Base-by-base conservation (phyloP, 2,113 vertebrate species). In the Apteryx owenii region DNA sequence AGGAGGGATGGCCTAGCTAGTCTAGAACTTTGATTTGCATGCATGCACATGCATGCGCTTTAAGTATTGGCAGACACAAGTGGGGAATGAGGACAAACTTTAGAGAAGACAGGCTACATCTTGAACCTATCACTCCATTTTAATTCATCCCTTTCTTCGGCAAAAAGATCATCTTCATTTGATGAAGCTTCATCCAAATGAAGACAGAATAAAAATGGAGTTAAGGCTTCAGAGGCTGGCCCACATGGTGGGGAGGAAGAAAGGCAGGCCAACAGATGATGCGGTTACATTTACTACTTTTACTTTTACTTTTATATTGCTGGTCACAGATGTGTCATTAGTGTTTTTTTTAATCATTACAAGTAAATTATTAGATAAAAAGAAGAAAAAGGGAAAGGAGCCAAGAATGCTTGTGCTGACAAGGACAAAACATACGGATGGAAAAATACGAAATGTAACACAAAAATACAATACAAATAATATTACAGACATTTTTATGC, bases 401-500 rank as follows among this genome's bases (percentile, higher is more conserved):
- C 70, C 73, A 62, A 82, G 84, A 89, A 77, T 10, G 33, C 36
- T 94, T 91, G 73, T 89, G 86, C 90, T 95, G 95, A 92, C 94
- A 95, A 93, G 70, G 62, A 97, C 53, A 85, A 94, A 89, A 88
- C 14, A 36, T 53, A 88, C 5, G 56, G 78, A 71, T 68, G 75
- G 71, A 69, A 85, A 95, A 89, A 38, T 10, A 36, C 1, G 31
- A 85, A 93, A 95, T 82, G 40, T 17, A 81, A 88, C 84, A 82
- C 58, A 77, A 54, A 95, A 95, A 96, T 96, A 84, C 77, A 82
- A 50, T 80, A 82, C 25, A 95, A 95, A 96, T 87, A 60, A 42
- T 65, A 95, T 95, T 97, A 93, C 44, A 73, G 78, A 25, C 46
- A 50, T 91, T 92, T 91, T 70, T 89, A 5, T 92, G 48, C 11